Conservation (phyloP, 2,113 vertebrate genomes). For the Hydropotes inermis region DNA sequence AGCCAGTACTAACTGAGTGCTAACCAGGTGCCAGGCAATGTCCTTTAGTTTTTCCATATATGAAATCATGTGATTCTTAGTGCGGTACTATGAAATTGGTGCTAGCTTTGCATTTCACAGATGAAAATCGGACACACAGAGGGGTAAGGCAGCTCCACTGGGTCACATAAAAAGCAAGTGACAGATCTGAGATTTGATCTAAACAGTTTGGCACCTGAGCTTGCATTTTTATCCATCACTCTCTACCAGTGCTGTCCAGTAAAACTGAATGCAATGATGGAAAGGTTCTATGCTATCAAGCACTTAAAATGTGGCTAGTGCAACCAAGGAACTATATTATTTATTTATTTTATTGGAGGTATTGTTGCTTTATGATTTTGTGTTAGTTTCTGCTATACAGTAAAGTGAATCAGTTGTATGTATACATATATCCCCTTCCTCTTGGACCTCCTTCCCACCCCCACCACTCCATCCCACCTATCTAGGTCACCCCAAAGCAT, state of each 20-base stretch:
- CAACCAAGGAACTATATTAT: neutral
- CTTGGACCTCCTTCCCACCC: neutral
- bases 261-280: neutral
- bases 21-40: neutral
- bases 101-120: neutral
- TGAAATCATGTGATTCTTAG: neutral
- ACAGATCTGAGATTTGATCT: neutral
- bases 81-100: neutral
- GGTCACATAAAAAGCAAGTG: neutral
- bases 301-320: neutral
- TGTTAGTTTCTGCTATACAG: neutral
- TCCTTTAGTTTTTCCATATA: neutral
- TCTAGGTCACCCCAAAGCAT: neutral
- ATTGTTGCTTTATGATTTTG: neutral
- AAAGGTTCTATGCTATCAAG: neutral
- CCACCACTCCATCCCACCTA: neutral
- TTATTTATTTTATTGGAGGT: neutral
- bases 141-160: neutral
- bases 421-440: neutral
- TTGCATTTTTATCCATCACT: neutral
- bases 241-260: neutral
- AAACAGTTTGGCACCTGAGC: neutral
- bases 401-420: neutral
- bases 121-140: neutral
- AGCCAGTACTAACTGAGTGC: neutral